Base-by-base conservation (phyloP, 35 echinoderm and acorn worm species). In the Ophioderma brevispina region DNA sequence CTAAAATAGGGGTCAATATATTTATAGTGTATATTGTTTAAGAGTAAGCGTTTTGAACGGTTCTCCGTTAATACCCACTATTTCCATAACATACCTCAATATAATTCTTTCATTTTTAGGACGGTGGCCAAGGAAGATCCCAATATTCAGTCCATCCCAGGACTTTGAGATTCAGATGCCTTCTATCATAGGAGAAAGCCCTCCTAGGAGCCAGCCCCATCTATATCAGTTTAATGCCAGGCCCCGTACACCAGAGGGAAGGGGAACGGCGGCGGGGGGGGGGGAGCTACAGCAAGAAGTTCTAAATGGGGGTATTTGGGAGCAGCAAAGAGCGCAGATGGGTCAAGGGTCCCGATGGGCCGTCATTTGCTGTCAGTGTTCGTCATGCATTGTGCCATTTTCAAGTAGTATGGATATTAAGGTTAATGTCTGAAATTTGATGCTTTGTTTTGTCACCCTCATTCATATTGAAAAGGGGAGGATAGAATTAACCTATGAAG, bases 101-200 rank as follows among this genome's bases (percentile, higher is more conserved):
- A 33, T 21, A 21, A 28, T 21, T 15, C 77, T n/a, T n/a, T n/a
- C n/a, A n/a, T n/a, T n/a, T n/a, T n/a, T n/a, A n/a, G n/a, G n/a
- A n/a, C n/a, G n/a, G n/a, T n/a, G n/a, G n/a, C n/a, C 89, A 49
- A n/a, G n/a, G 96, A 98, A 31, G 92, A 92, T n/a, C n/a, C n/a
- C 13, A 98, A 95, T 82, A 89, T 98, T 39, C 96, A 98, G 39
- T 86, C 94, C 25, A 95, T 98, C 96, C 32, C 92, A 90, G 41
- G 96, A 98, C 38, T 99, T 99, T 95, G 97, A 99, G 77, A 99
- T 99, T 81, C 50, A 90, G 31, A 88, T 99, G 87, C 97, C 97
- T 18, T 95, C 97, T 18, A 91, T 95, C 28, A 95, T 99, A n/a
- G 93, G 91, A 23, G 97, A 99, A 75, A 95, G 93, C 76, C 97